These are phyloP conservation scores for Salvator merianae DNA, from an alignment of 2,113 vertebrate species.

Conservation along the genomic window DNA sequence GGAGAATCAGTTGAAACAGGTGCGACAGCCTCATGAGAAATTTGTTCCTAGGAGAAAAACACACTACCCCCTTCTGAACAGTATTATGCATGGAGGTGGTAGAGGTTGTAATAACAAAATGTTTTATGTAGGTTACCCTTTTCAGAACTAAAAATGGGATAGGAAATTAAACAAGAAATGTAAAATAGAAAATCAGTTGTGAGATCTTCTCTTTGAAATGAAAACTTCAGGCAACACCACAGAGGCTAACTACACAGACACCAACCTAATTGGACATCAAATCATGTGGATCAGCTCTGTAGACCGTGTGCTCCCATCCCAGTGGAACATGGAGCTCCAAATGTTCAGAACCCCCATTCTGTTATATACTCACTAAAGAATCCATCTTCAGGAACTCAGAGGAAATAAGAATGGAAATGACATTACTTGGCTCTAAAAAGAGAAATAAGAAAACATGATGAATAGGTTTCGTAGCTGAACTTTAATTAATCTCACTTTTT, in stretches of 20 bases:
- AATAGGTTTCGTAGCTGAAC: conserved; percentile 26
- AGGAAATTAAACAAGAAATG: not conserved
- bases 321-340: not conserved
- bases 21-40: not conserved
- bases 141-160: not conserved
- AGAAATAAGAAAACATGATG: not conserved
- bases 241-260: not conserved
- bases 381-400: conserved; percentile 99
- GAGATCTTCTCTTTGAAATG: not conserved
- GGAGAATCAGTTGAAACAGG: not conserved
- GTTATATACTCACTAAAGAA: conserved; percentile 90
- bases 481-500: conserved; percentile 8
- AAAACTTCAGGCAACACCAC: not conserved
- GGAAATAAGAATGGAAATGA: conserved; percentile 99
- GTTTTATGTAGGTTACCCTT: not conserved
- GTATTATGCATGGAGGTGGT: too few species aligned
- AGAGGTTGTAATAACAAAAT: not conserved
- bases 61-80: not conserved
- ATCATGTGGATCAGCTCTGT: not conserved
- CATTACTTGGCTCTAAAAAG: conserved; percentile 96
- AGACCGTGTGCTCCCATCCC: not conserved
- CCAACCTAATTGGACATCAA: not conserved
- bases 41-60: not conserved
- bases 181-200: not conserved
- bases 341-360: conserved; percentile 18